Percentiles rank a stretch among this genome's conserved stretches.
These are phyloP conservation scores for Melanotaenia parkinsoni DNA, from an alignment of 2,797 vertebrate genomes.

Conservation along the genomic window DNA sequence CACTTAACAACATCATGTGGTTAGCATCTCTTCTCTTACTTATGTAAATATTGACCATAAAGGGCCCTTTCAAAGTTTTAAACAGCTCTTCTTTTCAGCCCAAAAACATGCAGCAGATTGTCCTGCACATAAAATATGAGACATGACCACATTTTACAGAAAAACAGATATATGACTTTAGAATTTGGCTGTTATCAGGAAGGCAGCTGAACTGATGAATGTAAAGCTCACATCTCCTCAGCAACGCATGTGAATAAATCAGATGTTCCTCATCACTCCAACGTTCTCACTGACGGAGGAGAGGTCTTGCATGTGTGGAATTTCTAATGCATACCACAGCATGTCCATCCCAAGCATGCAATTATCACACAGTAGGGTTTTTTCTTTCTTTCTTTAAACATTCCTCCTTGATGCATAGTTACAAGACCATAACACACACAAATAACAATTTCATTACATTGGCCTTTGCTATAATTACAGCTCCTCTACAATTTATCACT, in stretches of 20 bases:
- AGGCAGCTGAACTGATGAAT: no score
- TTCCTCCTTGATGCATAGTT: constrained; percentile 70
- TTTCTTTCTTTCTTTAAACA: constrained; percentile 38
- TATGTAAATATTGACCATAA: background rate
- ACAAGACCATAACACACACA: constrained; percentile 78
- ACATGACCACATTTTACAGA: background rate
- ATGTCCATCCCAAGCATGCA: constrained; percentile 47
- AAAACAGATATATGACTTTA: background rate
- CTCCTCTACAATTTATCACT: constrained; percentile 29
- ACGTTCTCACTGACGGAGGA: constrained; percentile 28
- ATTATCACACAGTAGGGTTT: constrained; percentile 61
- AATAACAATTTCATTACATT: constrained; percentile 77
- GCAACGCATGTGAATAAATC: constrained; percentile 39
- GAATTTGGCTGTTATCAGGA: background rate
- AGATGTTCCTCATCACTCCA: constrained; percentile 40
- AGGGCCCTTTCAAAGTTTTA: background rate
- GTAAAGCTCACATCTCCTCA: background rate
- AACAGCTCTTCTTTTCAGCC: background rate
- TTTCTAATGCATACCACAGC: constrained; percentile 51
- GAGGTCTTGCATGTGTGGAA: constrained; percentile 49
- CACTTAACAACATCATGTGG: background rate
- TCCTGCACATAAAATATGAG: background rate
- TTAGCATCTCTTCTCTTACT: background rate
- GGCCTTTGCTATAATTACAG: constrained; percentile 61
- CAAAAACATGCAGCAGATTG: background rate